phyloP scores from a whole-genome alignment of 2,888 invertebrate genomes.

The Crocallis elinguaria region DNA sequence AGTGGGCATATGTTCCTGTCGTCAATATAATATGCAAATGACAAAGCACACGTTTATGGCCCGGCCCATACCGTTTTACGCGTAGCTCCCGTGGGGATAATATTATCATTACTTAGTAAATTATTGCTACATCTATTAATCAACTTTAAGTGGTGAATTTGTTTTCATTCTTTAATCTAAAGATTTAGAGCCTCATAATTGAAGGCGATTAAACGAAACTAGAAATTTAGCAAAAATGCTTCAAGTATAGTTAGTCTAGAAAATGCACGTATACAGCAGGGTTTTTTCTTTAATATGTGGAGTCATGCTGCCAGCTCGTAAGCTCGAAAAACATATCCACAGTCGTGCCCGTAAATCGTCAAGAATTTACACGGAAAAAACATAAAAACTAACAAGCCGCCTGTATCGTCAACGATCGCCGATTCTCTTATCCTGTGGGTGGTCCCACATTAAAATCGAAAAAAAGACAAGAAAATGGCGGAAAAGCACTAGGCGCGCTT shows the following conservation, averaged over 20 bases:
- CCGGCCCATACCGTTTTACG: constrained; percentile 29
- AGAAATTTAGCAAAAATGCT: too few relatives aligned
- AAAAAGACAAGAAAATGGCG: constrained; percentile 68
- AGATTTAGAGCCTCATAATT: neutral
- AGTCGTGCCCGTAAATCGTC: constrained; percentile 32
- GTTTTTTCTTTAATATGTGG: constrained; percentile 9
- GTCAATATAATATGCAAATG: constrained; percentile 35
- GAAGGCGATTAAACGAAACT: neutral
- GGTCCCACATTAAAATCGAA: constrained; percentile 45
- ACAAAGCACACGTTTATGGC: constrained; percentile 21
- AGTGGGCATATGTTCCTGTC: constrained; percentile 10
- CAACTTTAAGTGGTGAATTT: constrained; percentile 8
- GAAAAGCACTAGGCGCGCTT: constrained; percentile 66
- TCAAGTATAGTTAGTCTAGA: too few relatives aligned
- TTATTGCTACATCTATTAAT: constrained; percentile 18
- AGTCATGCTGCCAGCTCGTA: neutral
- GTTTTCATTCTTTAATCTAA: neutral
- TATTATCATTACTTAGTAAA: constrained; percentile 29
- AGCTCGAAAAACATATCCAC: neutral
- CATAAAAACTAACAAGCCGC: constrained; percentile 55
- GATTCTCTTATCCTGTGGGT: constrained; percentile 47
- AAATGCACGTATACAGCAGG: constrained; percentile 1
- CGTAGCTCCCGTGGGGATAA: constrained; percentile 27
- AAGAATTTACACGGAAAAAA: constrained; percentile 52
- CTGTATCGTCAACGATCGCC: constrained; percentile 40